Base-by-base conservation (phyloP, 2,113 vertebrate genomes). In the Sander lucioperca region DNA sequence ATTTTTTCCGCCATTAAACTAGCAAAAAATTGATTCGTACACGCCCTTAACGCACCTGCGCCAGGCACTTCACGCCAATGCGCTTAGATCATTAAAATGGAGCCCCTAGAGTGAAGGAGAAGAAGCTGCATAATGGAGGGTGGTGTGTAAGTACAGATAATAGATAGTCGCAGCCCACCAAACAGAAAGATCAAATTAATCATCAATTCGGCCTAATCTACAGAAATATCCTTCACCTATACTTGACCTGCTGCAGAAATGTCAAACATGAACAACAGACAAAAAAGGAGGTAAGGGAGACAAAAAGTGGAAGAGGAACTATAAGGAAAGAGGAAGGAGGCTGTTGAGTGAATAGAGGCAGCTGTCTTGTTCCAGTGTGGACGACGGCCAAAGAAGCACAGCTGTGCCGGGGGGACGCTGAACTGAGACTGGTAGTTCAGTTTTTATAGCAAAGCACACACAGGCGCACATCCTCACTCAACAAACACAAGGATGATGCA, bases 251-350 rank as follows among this genome's bases (percentile, higher is more conserved):
- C 9, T 14, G 25, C 21, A 48, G 30, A 36, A 16, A 71, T 16
- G 16, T 70, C 58, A 18, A 27, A 68, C 19, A 11, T 57, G 48
- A 77, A 80, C 71, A 53, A 65, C 57, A 58, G 62, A 14, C 0
- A 51, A 11, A 7, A 2, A 66, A 53, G 1, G 62, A 76, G 62
- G 25, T 54, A 39, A 74, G 43, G 58, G 68, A 82, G 56, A 78
- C 59, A 76, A 82, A 79, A 85, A 79, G 81, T 85, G 76, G 85
- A 89, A 85, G 83, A 82, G 85, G 70, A 87, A 92, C 74, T 74
- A 1, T 18, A 43, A 70, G 33, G 50, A 77, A 87, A 88, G 80
- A 84, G 86, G 84, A 89, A 85, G 74, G 68, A 84, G 82, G 53
- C 50, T 30, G 79, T 63, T 65, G 33, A 70, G 72, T 69, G 80